A percentile compares a stretch with the other conserved stretches of the same genome.
Evolutionary conservation across 2,797 vertebrate species (phyloP).

Genomic region (Eremophila alpestris): DNA sequence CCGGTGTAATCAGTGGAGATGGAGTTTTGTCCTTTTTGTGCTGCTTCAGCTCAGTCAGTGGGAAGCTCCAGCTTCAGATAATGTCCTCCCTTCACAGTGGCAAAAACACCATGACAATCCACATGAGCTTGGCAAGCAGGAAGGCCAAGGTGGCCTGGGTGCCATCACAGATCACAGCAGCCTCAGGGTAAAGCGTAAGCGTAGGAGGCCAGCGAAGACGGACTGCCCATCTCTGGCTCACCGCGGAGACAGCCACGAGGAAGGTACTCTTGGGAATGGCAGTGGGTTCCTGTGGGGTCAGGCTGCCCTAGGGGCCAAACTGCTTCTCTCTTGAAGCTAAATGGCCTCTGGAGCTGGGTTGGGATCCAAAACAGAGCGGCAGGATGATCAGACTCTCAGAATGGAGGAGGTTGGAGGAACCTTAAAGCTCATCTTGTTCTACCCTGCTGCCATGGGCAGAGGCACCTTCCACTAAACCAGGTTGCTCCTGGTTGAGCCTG

Average conservation of each 20-base stretch:
- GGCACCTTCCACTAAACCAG: background rate
- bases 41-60: background rate
- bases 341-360: background rate
- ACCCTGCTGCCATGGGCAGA: background rate
- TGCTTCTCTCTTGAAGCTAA: background rate
- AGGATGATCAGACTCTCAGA: background rate
- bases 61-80: background rate
- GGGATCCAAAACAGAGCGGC: background rate
- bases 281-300: fast-evolving
- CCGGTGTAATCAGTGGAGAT: background rate
- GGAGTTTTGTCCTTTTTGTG: background rate
- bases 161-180: slow-evolving; percentile 71
- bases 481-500: background rate
- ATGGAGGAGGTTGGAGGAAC: background rate
- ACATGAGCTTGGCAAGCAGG: slow-evolving; percentile 61
- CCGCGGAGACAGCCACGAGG: slow-evolving; percentile 59
- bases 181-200: slow-evolving; percentile 77
- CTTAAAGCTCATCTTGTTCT: background rate
- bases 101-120: slow-evolving; percentile 62
- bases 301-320: background rate
- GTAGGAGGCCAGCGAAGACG: slow-evolving; percentile 66
- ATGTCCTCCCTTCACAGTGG: slow-evolving; percentile 63
- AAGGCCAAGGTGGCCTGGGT: slow-evolving; percentile 33
- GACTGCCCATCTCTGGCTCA: slow-evolving; percentile 63
- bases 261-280: slow-evolving; percentile 64